Conservation (phyloP, 2,113 vertebrate species). For the Toxostoma redivivum region DNA sequence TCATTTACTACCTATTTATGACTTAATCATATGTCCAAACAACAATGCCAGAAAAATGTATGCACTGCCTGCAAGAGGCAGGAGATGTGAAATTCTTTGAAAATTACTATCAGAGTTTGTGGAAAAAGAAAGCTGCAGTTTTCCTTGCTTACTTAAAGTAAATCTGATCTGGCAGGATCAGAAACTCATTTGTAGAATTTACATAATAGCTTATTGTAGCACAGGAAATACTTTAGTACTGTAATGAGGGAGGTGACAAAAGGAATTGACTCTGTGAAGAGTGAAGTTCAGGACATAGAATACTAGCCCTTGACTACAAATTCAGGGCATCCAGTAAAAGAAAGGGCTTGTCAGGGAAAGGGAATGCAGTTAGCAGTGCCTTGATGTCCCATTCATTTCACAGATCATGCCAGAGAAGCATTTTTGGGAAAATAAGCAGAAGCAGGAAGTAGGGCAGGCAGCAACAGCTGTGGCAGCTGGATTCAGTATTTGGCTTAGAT, state of each 20-base stretch:
- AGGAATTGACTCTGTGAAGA: not conserved
- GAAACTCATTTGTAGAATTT: not conserved
- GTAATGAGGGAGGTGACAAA: not conserved
- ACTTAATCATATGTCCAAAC: not conserved
- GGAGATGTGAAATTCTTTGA: not conserved
- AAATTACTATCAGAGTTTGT: not conserved
- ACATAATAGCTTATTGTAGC: not conserved
- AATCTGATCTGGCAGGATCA: not conserved
- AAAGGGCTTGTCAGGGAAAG: not conserved
- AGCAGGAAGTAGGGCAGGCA: slow-evolving; percentile 47
- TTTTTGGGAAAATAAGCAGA: slow-evolving; percentile 54
- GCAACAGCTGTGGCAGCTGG: slow-evolving; percentile 41
- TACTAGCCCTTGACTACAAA: not conserved
- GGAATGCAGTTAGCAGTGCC: slow-evolving; percentile 42
- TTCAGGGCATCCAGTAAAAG: not conserved
- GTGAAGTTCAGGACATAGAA: not conserved
- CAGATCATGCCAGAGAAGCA: slow-evolving; percentile 28
- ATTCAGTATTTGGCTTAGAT: slow-evolving; percentile 32
- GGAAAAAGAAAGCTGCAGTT: not conserved
- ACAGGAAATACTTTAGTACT: not conserved
- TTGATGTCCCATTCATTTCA: slow-evolving; percentile 48
- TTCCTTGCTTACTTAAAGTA: not conserved
- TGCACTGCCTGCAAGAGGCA: not conserved
- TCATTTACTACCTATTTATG: not conserved
- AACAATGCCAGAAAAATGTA: not conserved